phyloP scores from a whole-genome alignment of 2,888 invertebrate genomes.

The Diaprepes abbreviatus region DNA sequence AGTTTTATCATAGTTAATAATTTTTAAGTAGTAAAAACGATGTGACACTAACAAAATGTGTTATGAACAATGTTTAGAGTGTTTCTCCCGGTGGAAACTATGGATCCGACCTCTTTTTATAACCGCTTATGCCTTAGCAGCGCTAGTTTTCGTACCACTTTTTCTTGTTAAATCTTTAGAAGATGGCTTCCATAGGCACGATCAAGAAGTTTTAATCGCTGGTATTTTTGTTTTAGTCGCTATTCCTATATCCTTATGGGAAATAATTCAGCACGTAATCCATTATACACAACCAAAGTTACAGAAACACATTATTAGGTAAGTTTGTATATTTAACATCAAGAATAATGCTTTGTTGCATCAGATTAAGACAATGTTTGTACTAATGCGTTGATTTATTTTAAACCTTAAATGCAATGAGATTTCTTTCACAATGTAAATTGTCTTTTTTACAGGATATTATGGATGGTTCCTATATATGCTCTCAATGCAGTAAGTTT shows the following conservation, averaged over 20 bases:
- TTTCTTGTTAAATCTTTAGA: conserved; percentile 84
- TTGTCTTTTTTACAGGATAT: conserved; percentile 75
- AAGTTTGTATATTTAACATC: conserved; percentile 48
- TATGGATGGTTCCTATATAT: conserved; percentile 99
- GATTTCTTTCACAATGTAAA: too few species aligned
- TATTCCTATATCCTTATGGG: conserved; percentile 93
- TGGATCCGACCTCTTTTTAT: conserved; percentile 93
- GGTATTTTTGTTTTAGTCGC: conserved; percentile 94
- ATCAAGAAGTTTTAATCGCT: conserved; percentile 86
- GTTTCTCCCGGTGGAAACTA: conserved; percentile 78
- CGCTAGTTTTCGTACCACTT: conserved; percentile 87
- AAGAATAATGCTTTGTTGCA: too few species aligned
- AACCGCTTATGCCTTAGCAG: conserved; percentile 82
- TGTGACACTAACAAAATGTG: conserved; percentile 58
- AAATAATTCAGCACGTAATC: conserved; percentile 93
- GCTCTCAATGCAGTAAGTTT: conserved; percentile 91
- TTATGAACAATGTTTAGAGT: conserved; percentile 60
- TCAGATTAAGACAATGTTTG: too few species aligned
- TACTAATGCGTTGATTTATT: too few species aligned
- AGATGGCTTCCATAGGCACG: conserved; percentile 83
- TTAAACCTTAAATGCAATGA: too few species aligned
- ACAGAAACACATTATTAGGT: conserved; percentile 95
- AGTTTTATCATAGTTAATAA: conserved; percentile 2
- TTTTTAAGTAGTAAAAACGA: conserved; percentile 25
- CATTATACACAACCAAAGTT: conserved; percentile 93